phyloP scores from a whole-genome alignment of 2,113 vertebrate genomes.

The Seriola aureovittata region DNA sequence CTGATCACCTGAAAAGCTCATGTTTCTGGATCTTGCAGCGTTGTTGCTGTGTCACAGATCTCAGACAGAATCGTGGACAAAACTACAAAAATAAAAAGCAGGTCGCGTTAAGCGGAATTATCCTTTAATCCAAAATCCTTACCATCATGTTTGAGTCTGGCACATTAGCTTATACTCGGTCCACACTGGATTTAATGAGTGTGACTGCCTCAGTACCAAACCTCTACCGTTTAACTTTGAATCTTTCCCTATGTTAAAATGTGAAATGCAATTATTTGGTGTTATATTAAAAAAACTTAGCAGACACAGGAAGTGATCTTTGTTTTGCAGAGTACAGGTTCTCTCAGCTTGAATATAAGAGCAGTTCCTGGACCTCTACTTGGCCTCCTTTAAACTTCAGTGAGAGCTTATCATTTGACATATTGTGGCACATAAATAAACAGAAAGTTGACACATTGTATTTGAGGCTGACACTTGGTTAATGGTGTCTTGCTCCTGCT shows the following conservation, averaged over 20 bases:
- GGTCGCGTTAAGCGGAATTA: not conserved
- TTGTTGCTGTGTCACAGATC: too few species aligned
- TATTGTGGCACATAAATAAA: not conserved
- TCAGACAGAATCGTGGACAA: too few species aligned
- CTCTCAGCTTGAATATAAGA: not conserved
- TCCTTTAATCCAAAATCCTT: not conserved
- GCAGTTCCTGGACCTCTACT: not conserved
- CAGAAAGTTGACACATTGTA: not conserved
- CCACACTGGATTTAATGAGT: not conserved
- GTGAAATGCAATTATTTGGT: not conserved
- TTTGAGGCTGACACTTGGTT: not conserved
- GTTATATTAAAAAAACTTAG: too few species aligned
- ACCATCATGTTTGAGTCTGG: not conserved
- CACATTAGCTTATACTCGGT: not conserved
- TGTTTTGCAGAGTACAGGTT: too few species aligned
- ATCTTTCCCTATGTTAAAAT: not conserved
- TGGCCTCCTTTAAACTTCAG: conserved; percentile 16
- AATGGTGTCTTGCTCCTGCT: conserved; percentile 39
- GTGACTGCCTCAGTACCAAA: not conserved
- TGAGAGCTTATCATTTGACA: not conserved
- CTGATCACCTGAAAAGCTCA: too few species aligned
- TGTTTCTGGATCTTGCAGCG: too few species aligned
- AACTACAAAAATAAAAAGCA: not conserved
- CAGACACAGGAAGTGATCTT: too few species aligned
- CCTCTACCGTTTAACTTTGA: not conserved